Evolutionary conservation across 2,888 invertebrate genomes (phyloP).

Genomic region (Pollenia amentaria): DNA sequence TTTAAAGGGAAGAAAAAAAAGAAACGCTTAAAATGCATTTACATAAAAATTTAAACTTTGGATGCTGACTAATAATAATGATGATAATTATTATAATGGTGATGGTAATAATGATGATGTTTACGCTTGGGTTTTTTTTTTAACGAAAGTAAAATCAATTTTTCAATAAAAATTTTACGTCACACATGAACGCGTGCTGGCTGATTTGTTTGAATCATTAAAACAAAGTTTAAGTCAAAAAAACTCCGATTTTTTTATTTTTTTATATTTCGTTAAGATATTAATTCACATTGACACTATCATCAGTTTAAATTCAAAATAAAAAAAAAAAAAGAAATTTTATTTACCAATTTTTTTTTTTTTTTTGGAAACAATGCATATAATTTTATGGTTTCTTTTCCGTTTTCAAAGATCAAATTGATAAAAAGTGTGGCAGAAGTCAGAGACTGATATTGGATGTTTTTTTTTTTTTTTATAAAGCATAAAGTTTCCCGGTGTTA

Average conservation of each 20-base stretch:
- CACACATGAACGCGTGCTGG: slow-evolving; percentile 53
- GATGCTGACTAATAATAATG: slow-evolving; percentile 19
- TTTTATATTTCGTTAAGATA: slow-evolving; percentile 26
- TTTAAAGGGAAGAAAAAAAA: not conserved
- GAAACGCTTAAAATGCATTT: not conserved
- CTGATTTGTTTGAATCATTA: not conserved
- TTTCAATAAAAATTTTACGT: slow-evolving; percentile 35
- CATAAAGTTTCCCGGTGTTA: not conserved
- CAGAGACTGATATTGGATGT: not conserved
- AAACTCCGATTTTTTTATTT: slow-evolving; percentile 15
- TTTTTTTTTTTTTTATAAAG: not conserved
- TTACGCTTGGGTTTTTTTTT: slow-evolving; percentile 23
- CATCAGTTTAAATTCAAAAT: slow-evolving; percentile 5
- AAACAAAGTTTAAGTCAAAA: not conserved
- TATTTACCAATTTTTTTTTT: not conserved
- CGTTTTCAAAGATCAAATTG: slow-evolving; percentile 24
- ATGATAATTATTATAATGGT: not conserved
- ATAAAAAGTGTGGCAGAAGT: not conserved
- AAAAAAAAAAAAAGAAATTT: slow-evolving; percentile 41
- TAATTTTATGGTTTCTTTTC: slow-evolving; percentile 25
- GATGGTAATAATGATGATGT: slow-evolving; percentile 20
- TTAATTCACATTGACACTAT: slow-evolving; percentile 60
- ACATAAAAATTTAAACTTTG: not conserved
- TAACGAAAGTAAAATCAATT: not conserved
- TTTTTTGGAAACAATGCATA: slow-evolving; percentile 18